Conservation (phyloP, 2,888 invertebrate genomes). For the Chloromyia formosa region DNA sequence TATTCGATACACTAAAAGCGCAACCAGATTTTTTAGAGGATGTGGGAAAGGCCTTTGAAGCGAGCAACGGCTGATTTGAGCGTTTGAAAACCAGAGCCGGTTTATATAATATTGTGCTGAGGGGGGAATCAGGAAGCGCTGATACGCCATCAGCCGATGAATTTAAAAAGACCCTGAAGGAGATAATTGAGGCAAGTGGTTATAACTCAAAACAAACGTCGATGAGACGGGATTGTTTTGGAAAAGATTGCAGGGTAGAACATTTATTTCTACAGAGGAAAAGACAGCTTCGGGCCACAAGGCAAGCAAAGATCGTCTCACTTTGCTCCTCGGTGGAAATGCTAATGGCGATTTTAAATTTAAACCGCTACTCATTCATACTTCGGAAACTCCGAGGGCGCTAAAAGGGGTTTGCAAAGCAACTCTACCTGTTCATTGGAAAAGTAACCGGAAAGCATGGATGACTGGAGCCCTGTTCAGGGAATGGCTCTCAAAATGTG, state of each 20-base stretch:
- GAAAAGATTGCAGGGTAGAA: no score
- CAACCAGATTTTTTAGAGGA: no score
- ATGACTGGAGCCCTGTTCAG: no score
- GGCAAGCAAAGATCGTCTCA: constrained; percentile 54
- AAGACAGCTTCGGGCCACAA: constrained; percentile 52
- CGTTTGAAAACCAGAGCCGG: no score
- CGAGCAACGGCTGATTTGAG: no score
- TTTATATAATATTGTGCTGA: constrained; percentile 50
- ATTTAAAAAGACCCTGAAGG: constrained; percentile 51
- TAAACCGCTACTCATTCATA: constrained; percentile 57
- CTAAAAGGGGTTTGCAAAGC: constrained; percentile 56
- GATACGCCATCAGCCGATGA: constrained; percentile 51
- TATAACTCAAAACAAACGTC: constrained; percentile 45
- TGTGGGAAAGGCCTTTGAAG: no score
- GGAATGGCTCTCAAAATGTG: no score
- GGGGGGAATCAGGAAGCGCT: constrained; percentile 52
- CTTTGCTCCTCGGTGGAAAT: constrained; percentile 55
- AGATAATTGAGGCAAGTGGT: no score
- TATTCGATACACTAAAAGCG: no score
- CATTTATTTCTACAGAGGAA: constrained; percentile 47
- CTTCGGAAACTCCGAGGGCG: constrained; percentile 56
- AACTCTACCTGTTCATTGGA: constrained; percentile 46
- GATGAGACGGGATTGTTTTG: constrained; percentile 50
- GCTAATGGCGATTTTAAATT: constrained; percentile 55
- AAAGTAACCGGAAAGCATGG: no score